phyloP scores from a whole-genome alignment of 2,113 vertebrate species.

The Caranx melampygus region DNA sequence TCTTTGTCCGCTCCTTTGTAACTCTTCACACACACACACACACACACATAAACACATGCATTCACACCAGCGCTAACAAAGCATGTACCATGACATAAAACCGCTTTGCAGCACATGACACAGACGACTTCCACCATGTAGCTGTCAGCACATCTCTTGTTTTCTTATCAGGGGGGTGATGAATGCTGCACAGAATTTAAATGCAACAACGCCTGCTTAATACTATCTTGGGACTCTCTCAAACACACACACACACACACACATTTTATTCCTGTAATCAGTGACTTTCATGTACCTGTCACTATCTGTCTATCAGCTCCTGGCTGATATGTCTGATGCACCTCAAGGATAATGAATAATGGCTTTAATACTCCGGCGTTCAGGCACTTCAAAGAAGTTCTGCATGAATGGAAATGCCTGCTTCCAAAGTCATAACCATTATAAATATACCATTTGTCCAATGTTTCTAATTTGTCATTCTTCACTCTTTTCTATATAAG shows the following conservation, averaged over 20 bases:
- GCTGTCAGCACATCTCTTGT: constrained; percentile 39
- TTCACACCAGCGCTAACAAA: constrained; percentile 23
- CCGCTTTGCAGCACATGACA: constrained; percentile 43
- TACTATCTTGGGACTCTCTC: constrained; percentile 43
- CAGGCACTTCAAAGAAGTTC: constrained; percentile 20
- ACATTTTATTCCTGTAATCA: constrained; percentile 61
- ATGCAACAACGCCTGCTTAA: constrained; percentile 53
- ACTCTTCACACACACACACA: constrained; percentile 7
- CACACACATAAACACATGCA: not conserved
- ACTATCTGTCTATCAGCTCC: constrained; percentile 62
- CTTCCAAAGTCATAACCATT: constrained; percentile 29
- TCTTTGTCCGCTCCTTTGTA: constrained; percentile 20
- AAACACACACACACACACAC: constrained; percentile 10
- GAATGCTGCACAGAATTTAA: constrained; percentile 44
- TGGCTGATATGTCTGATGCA: constrained; percentile 47
- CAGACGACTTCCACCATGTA: constrained; percentile 46
- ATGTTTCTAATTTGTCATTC: not conserved
- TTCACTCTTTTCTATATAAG: constrained; percentile 11
- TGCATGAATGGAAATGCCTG: constrained; percentile 28
- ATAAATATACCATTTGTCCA: not conserved
- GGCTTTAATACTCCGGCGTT: constrained; percentile 32
- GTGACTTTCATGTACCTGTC: constrained; percentile 68
- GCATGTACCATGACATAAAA: constrained; percentile 22
- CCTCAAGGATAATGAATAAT: constrained; percentile 52
- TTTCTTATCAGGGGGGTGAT: constrained; percentile 52